Conservation (phyloP, 2,797 vertebrate genomes). For the Megaceryle alcyon region DNA sequence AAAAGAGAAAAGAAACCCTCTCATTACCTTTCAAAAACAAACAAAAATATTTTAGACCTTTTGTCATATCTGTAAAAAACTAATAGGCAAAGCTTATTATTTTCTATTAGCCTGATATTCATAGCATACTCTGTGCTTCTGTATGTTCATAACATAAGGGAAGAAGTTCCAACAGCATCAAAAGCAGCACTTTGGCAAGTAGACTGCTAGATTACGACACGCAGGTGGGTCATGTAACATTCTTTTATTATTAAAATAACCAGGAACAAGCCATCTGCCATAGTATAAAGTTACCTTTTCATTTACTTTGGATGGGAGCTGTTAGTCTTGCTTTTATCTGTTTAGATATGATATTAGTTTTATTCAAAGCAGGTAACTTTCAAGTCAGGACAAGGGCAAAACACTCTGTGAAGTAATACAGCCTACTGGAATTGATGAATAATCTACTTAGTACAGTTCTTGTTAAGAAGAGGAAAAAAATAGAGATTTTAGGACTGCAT, state of each 20-base stretch:
- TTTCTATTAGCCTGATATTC: neutral
- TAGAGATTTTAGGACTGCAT: neutral
- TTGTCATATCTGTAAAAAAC: neutral
- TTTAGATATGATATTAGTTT: neutral
- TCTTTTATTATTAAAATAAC: slow-evolving; percentile 49
- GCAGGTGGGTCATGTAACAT: neutral
- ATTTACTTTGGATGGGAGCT: neutral
- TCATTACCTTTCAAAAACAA: neutral
- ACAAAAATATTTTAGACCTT: no score
- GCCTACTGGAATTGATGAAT: neutral
- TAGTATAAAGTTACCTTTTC: neutral
- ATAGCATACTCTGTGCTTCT: neutral
- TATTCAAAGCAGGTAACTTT: slow-evolving; percentile 5
- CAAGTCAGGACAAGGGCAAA: neutral
- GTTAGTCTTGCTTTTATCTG: neutral
- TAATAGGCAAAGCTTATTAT: neutral
- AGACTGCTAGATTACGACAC: neutral
- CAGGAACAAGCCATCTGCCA: neutral
- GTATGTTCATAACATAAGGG: neutral
- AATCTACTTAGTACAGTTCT: neutral
- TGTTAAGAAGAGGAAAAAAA: neutral
- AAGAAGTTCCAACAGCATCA: neutral
- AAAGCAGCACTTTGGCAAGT: neutral
- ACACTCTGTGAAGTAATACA: neutral
- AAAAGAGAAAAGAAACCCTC: neutral